A percentile compares a stretch with the other conserved stretches of the same genome.
Conservation (phyloP, 37 sponge, comb jelly and placozoan genomes). For the Mnemiopsis leidyi region DNA sequence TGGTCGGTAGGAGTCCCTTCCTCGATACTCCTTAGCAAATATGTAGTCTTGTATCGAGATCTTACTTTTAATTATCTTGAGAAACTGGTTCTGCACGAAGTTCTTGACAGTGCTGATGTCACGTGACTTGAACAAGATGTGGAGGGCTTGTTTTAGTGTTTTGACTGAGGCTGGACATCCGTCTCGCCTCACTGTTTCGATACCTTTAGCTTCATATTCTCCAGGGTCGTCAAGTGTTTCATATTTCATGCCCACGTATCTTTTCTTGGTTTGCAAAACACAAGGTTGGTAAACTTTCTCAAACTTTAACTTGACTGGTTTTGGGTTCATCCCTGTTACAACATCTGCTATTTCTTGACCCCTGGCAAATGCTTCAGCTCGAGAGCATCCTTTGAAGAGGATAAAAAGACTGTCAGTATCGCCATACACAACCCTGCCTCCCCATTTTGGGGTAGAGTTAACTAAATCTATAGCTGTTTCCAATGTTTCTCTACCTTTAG, state of each 20-base stretch:
- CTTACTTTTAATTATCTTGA: slow-evolving; percentile 70
- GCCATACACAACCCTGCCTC: slow-evolving; percentile 89
- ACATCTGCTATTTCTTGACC: slow-evolving; percentile 79
- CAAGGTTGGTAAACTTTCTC: slow-evolving; percentile 94
- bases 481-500: slow-evolving; percentile 89
- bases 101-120: slow-evolving; percentile 77
- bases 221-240: slow-evolving; percentile 81
- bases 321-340: slow-evolving; percentile 84
- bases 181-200: slow-evolving; percentile 95
- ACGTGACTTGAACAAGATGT: slow-evolving; percentile 75
- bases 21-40: slow-evolving; percentile 95
- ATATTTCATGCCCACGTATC: slow-evolving; percentile 86
- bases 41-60: slow-evolving; percentile 75
- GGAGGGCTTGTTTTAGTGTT: slow-evolving; percentile 79
- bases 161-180: slow-evolving; percentile 86
- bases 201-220: slow-evolving; percentile 92
- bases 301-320: slow-evolving; percentile 92
- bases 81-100: slow-evolving; percentile 81
- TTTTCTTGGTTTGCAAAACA: slow-evolving; percentile 87
- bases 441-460: slow-evolving; percentile 78
- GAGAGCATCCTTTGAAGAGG: slow-evolving; percentile 75
- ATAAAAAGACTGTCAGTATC: slow-evolving; percentile 96
- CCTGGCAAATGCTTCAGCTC: slow-evolving; percentile 82
- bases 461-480: slow-evolving; percentile 90
- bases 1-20: slow-evolving; percentile 77